Percentiles rank a stretch among this genome's conserved stretches.
Evolutionary conservation across 2,113 vertebrate genomes (phyloP).

Genomic region (Tamias sibiricus): DNA sequence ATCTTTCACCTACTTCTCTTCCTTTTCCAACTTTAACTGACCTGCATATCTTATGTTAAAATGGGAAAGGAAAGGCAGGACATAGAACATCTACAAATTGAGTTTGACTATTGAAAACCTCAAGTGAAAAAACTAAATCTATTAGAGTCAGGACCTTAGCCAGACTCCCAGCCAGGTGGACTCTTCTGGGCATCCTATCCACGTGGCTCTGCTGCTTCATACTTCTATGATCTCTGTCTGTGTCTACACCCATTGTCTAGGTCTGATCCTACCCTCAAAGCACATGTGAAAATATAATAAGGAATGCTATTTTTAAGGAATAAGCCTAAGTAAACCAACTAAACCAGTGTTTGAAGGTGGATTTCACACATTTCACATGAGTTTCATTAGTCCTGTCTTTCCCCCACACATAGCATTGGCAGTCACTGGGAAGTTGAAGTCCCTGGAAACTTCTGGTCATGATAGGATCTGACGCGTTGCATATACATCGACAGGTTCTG

Average conservation of each 20-base stretch:
- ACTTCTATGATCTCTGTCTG: background rate
- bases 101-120: conserved; percentile 36
- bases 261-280: background rate
- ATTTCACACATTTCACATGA: background rate
- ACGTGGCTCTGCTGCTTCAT: background rate
- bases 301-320: background rate
- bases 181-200: background rate
- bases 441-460: background rate
- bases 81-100: background rate
- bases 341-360: background rate
- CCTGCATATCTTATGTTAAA: background rate
- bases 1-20: background rate
- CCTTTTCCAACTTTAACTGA: background rate
- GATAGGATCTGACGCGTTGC: background rate
- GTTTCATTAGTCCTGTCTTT: background rate
- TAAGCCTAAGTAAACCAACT: background rate
- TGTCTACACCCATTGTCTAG: background rate
- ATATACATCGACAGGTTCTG: background rate
- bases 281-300: background rate
- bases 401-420: background rate
- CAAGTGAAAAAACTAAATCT: background rate
- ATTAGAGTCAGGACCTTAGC: background rate
- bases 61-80: background rate
- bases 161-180: background rate
- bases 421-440: background rate